phyloP scores from a whole-genome alignment of 1,140 invertebrate genomes.

The Octopus sinensis region DNA sequence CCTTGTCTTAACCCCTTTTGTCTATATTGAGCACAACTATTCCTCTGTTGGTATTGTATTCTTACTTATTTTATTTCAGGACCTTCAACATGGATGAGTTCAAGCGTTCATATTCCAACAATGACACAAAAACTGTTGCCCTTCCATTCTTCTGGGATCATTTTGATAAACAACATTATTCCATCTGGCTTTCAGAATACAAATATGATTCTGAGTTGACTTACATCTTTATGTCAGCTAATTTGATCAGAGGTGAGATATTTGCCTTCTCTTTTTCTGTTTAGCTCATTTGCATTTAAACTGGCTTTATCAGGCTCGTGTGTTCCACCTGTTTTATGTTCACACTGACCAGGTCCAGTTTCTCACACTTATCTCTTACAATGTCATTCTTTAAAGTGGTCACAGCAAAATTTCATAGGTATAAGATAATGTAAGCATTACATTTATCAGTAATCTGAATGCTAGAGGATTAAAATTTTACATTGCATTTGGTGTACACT shows the following conservation, averaged over 20 bases:
- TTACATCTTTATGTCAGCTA: constrained; percentile 93
- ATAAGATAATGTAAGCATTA: too few species aligned
- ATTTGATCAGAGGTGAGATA: constrained; percentile 78
- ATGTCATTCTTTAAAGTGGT: too few species aligned
- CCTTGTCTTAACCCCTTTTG: background rate
- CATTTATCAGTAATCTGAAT: too few species aligned
- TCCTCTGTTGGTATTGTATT: background rate
- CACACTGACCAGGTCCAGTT: too few species aligned
- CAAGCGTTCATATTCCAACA: constrained; percentile 95
- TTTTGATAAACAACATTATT: constrained; percentile 94
- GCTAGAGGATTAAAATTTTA: too few species aligned
- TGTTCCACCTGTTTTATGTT: too few species aligned
- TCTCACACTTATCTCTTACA: too few species aligned
- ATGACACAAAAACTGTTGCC: constrained; percentile 82
- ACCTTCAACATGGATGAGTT: constrained; percentile 95
- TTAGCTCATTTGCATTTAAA: too few species aligned
- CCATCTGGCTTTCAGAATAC: constrained; percentile 96
- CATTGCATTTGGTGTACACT: too few species aligned
- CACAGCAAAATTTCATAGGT: too few species aligned
- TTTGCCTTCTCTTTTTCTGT: too few species aligned
- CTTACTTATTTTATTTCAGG: constrained; percentile 56
- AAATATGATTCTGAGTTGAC: constrained; percentile 90
- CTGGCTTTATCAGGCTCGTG: too few species aligned
- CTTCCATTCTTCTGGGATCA: constrained; percentile 98
- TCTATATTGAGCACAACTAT: background rate